Evolutionary conservation across 2,888 invertebrate genomes (phyloP).

Genomic region (Galerucella pusilla): DNA sequence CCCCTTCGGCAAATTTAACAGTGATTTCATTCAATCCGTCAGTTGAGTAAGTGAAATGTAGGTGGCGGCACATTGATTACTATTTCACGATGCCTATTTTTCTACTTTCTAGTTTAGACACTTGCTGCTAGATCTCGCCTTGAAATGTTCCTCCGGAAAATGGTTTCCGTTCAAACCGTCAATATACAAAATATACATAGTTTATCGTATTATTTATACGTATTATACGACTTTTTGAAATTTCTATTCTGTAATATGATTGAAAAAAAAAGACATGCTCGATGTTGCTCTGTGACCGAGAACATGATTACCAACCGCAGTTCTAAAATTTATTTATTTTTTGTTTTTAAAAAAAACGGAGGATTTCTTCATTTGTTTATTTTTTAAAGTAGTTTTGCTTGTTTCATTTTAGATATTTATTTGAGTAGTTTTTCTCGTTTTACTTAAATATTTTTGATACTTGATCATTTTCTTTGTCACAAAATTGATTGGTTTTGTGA

Average conservation of each 20-base stretch:
- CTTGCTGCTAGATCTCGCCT: no score
- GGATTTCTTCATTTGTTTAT: constrained; percentile 46
- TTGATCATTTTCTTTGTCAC: constrained; percentile 34
- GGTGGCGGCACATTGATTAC: no score
- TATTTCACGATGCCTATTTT: no score
- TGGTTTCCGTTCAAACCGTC: neutral
- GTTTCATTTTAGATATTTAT: constrained; percentile 38
- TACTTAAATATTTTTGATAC: constrained; percentile 3
- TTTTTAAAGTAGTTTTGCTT: constrained; percentile 31
- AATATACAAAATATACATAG: constrained; percentile 52
- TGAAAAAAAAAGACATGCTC: constrained; percentile 13
- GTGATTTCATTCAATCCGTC: no score
- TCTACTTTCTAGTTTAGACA: neutral
- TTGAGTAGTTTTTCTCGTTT: constrained; percentile 27
- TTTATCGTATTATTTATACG: constrained; percentile 55
- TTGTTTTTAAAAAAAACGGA: constrained; percentile 31
- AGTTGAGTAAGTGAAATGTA: no score
- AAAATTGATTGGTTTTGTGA: constrained; percentile 11
- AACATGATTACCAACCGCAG: constrained; percentile 26
- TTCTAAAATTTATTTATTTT: constrained; percentile 40
- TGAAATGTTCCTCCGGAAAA: no score
- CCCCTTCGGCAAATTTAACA: no score
- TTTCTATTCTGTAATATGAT: constrained; percentile 44
- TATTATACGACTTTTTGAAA: constrained; percentile 56
- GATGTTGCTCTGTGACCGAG: constrained; percentile 23